Conservation (phyloP, 2,888 invertebrate species). For the Phania funesta region DNA sequence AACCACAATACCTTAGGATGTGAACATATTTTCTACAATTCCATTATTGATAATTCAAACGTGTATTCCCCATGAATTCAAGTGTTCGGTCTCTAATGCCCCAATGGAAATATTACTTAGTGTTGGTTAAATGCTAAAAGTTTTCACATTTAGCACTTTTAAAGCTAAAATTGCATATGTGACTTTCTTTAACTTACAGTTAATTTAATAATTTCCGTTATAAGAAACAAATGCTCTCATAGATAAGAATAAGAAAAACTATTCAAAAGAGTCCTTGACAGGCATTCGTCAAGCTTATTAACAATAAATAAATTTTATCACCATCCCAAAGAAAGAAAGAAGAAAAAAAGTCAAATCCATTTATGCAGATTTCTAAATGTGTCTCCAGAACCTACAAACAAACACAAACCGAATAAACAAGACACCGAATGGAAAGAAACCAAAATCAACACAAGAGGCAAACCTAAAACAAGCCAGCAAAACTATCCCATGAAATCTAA, state of each 20-base stretch:
- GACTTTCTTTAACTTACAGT: neutral
- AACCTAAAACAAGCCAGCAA: slow-evolving; percentile 33
- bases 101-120: too few relatives aligned
- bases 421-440: too few relatives aligned
- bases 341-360: slow-evolving; percentile 27
- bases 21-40: too few relatives aligned
- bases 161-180: neutral
- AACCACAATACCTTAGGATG: too few relatives aligned
- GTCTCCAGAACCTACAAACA: slow-evolving; percentile 19
- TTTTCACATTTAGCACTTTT: neutral
- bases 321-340: neutral
- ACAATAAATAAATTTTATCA: slow-evolving; percentile 66
- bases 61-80: too few relatives aligned
- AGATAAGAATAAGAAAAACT: neutral
- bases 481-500: slow-evolving; percentile 65
- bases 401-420: slow-evolving; percentile 11
- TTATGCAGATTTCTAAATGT: slow-evolving; percentile 42
- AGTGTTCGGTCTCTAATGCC: too few relatives aligned
- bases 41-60: too few relatives aligned
- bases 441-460: slow-evolving; percentile 22
- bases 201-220: slow-evolving; percentile 47
- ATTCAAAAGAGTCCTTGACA: slow-evolving; percentile 62
- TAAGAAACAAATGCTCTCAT: slow-evolving; percentile 14
- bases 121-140: neutral
- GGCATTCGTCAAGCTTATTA: slow-evolving; percentile 68